phyloP scores from a whole-genome alignment of 2,797 vertebrate genomes.

The Sphenopsis melanotis region DNA sequence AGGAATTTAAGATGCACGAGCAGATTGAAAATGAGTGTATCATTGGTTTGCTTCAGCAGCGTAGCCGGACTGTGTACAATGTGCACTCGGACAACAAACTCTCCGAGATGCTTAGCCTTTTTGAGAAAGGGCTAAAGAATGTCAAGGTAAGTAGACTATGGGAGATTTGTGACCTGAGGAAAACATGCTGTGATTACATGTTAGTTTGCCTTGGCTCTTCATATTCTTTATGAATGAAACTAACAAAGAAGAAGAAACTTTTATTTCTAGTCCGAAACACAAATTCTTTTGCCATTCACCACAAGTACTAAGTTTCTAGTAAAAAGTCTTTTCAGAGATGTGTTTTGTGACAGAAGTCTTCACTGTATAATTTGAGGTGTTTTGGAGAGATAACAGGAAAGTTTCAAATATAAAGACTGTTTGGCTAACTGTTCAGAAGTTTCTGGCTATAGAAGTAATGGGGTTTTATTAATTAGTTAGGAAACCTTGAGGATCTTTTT shows the following conservation, averaged over 20 bases:
- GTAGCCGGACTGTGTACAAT: constrained; percentile 92
- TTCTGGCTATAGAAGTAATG: neutral
- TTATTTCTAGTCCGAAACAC: neutral
- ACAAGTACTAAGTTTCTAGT: neutral
- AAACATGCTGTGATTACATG: neutral
- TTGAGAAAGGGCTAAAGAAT: constrained; percentile 93
- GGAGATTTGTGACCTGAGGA: neutral
- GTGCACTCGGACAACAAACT: constrained; percentile 98
- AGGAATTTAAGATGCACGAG: constrained; percentile 99
- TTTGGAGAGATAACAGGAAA: neutral
- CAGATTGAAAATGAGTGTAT: constrained; percentile 99
- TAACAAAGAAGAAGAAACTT: neutral
- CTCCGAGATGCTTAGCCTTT: constrained; percentile 95
- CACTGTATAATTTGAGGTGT: neutral
- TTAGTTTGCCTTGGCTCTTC: neutral
- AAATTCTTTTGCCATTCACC: neutral
- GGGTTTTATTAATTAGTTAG: neutral
- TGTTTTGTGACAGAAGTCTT: neutral
- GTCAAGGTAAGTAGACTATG: constrained; percentile 82
- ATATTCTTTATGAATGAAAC: neutral
- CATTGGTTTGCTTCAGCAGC: constrained; percentile 91
- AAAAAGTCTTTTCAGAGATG: neutral
- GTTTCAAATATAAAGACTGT: neutral
- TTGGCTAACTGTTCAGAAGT: neutral
- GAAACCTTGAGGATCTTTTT: neutral